Evolutionary conservation across 2,888 invertebrate species (phyloP).

Genomic region (Agrotis exclamationis): DNA sequence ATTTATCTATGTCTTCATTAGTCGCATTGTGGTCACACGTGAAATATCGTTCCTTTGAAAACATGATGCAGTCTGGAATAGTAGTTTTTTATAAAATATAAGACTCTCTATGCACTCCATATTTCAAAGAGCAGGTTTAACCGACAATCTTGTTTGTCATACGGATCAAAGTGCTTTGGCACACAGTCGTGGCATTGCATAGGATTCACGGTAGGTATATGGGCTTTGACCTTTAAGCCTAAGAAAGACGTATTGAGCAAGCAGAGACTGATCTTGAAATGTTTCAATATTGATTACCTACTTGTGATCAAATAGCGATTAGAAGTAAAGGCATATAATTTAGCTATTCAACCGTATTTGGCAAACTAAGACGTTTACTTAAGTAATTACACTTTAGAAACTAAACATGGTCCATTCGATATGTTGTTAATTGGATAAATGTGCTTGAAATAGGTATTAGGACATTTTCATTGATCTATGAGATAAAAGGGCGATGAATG

Average conservation of each 20-base stretch:
- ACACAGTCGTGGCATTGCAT: background rate
- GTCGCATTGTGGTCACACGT: no score
- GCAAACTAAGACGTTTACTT: background rate
- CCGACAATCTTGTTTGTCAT: background rate
- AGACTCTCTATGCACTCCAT: background rate
- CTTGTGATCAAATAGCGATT: background rate
- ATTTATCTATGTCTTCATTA: no score
- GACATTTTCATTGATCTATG: background rate
- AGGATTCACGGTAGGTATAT: background rate
- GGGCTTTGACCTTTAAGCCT: background rate
- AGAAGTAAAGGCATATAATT: background rate
- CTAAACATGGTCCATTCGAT: background rate
- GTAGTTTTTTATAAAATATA: background rate
- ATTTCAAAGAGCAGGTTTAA: background rate
- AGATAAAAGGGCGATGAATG: background rate
- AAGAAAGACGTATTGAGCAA: background rate
- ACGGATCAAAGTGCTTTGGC: background rate
- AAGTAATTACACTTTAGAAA: constrained; percentile 4
- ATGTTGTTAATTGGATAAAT: background rate
- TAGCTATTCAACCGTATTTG: background rate
- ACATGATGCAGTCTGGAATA: no score
- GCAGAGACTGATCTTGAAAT: background rate
- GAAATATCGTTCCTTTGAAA: no score
- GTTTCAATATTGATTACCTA: background rate
- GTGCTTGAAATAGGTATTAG: background rate